Percentiles rank a stretch among this genome's conserved stretches.
Evolutionary conservation across 2,797 vertebrate species (phyloP).

Genomic region (Remorina albescens): DNA sequence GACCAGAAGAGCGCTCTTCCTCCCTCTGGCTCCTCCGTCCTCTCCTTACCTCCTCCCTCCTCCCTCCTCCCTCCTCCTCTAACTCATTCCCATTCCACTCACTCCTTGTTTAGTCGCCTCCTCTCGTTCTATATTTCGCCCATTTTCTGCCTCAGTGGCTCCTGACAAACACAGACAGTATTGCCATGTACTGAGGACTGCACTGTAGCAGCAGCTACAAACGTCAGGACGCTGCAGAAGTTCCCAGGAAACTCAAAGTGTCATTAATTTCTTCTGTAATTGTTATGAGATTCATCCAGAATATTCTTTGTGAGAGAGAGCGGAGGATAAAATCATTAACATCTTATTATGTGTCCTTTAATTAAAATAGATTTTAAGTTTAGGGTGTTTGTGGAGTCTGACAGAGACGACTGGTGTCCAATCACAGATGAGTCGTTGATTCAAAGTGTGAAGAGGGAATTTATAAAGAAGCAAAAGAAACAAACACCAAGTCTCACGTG

Average conservation of each 20-base stretch:
- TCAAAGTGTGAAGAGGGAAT: too few species aligned
- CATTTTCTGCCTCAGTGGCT: conserved; percentile 57
- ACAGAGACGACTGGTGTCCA: too few species aligned
- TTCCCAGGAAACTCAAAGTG: neutral
- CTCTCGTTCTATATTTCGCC: conserved; percentile 40
- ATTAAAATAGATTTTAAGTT: too few species aligned
- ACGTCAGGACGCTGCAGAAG: neutral
- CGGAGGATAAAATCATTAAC: neutral
- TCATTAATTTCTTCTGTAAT: neutral
- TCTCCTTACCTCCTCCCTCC: too few species aligned
- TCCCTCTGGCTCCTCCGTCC: neutral
- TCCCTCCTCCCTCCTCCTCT: neutral
- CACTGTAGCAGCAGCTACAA: conserved; percentile 16
- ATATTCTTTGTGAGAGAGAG: neutral
- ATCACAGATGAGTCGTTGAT: too few species aligned
- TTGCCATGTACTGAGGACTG: conserved; percentile 25
- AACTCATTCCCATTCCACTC: conserved; percentile 27
- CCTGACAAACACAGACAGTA: conserved; percentile 45
- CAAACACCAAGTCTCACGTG: too few species aligned
- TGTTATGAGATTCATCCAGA: neutral
- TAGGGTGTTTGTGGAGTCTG: too few species aligned
- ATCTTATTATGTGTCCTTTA: too few species aligned
- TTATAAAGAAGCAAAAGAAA: too few species aligned
- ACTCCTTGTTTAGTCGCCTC: conserved; percentile 38
- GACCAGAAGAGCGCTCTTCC: neutral